A percentile compares a stretch with the other conserved stretches of the same genome.
phyloP scores from a whole-genome alignment of 2,797 vertebrate genomes.

The Trichosurus vulpecula region DNA sequence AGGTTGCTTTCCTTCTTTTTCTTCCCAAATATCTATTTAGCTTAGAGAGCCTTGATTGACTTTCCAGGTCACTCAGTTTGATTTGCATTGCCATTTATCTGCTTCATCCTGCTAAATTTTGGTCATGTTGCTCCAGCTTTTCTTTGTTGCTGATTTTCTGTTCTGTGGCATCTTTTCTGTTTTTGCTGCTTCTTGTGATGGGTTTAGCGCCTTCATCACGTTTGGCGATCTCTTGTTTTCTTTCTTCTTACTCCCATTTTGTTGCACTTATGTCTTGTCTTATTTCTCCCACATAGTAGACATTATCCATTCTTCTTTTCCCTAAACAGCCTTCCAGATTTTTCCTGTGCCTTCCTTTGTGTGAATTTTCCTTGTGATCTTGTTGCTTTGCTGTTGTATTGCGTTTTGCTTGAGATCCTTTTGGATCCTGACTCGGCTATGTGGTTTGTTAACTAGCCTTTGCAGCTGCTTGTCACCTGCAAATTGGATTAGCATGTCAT shows the following conservation, averaged over 20 bases:
- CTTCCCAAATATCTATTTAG: not conserved
- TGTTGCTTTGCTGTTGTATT: not conserved
- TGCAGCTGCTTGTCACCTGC: not conserved
- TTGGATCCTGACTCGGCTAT: not conserved
- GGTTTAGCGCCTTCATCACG: not conserved
- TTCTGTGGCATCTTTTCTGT: not conserved
- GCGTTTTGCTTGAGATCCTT: not conserved
- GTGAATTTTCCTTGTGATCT: not conserved
- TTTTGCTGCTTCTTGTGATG: not conserved
- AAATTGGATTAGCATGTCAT: not conserved
- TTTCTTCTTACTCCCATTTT: not conserved
- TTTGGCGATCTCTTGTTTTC: not conserved
- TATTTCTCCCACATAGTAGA: not conserved
- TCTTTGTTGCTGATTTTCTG: not conserved
- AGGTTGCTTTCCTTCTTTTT: not conserved
- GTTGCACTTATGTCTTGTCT: not conserved
- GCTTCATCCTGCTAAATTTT: not conserved
- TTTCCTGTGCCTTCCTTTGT: not conserved
- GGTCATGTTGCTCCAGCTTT: not conserved
- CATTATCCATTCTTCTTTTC: not conserved
- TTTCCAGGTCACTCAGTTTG: not conserved
- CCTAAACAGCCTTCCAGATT: not conserved
- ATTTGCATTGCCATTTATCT: not conserved
- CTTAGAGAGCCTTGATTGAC: not conserved
- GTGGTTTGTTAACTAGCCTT: not conserved